Percentiles rank a stretch among this genome's conserved stretches.
phyloP scores from a whole-genome alignment of 2,888 invertebrate species.

The Penaeus monodon region DNA sequence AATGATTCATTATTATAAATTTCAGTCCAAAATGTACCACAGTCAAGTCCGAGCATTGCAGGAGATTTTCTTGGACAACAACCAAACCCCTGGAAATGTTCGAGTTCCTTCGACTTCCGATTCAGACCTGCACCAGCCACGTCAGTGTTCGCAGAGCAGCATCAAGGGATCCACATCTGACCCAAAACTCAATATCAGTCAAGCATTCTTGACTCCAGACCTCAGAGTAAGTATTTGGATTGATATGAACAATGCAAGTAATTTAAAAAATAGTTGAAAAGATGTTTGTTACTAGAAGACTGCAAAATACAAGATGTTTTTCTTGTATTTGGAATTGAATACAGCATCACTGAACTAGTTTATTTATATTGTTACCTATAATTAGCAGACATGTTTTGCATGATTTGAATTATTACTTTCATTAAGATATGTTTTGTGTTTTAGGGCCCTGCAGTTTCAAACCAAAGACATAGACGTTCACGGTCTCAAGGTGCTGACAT shows the following conservation, averaged over 20 bases:
- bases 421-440: conserved; percentile 36
- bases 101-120: conserved; percentile 17
- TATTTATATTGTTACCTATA: not conserved
- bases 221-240: conserved; percentile 12
- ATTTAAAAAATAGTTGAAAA: too few species aligned
- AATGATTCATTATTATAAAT: not conserved
- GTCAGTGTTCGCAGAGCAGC: not conserved
- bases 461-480: conserved; percentile 83
- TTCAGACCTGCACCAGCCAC: conserved; percentile 6
- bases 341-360: too few species aligned
- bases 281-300: too few species aligned
- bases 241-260: not conserved
- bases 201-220: not conserved
- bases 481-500: conserved; percentile 80
- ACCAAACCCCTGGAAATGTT: not conserved
- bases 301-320: too few species aligned
- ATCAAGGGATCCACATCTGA: conserved; percentile 36
- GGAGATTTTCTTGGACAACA: conserved; percentile 37
- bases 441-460: conserved; percentile 79
- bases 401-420: not conserved
- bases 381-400: not conserved
- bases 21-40: conserved; percentile 55
- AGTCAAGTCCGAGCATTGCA: conserved; percentile 58
- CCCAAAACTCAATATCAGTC: conserved; percentile 32
- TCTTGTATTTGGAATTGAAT: too few species aligned